phyloP scores from a whole-genome alignment of 2,113 vertebrate species.

The Silurus asotus region DNA sequence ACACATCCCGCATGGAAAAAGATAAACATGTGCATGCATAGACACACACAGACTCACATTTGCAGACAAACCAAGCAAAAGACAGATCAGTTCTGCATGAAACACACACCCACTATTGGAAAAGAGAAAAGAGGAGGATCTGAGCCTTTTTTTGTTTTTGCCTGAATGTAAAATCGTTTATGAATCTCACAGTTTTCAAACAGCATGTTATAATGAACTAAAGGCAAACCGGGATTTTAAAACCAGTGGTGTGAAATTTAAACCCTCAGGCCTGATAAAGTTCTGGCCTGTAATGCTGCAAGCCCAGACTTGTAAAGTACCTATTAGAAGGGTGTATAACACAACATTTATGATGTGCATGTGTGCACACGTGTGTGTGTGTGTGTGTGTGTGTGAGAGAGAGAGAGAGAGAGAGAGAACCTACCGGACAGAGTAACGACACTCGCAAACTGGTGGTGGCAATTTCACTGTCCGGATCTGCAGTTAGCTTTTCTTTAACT shows the following conservation, averaged over 20 bases:
- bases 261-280: neutral
- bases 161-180: neutral
- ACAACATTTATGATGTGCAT: neutral
- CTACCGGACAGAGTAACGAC: slow-evolving; percentile 98
- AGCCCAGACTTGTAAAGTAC: slow-evolving; percentile 3
- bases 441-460: slow-evolving; percentile 97
- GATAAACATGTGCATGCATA: neutral
- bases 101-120: slow-evolving; percentile 30
- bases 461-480: slow-evolving; percentile 99
- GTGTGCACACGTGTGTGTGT: slow-evolving; percentile 12
- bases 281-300: slow-evolving; percentile 6
- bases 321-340: neutral
- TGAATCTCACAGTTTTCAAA: slow-evolving; percentile 11
- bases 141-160: neutral
- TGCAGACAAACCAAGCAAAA: slow-evolving; percentile 9
- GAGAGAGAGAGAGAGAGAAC: slow-evolving; percentile 39
- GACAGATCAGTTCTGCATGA: neutral
- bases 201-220: slow-evolving; percentile 2
- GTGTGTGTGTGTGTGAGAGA: neutral
- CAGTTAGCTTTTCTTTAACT: slow-evolving; percentile 99
- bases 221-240: slow-evolving; percentile 27
- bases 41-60: slow-evolving; percentile 10
- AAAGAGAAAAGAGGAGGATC: neutral
- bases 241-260: slow-evolving; percentile 1
- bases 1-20: slow-evolving; percentile 24